Conservation (phyloP, 2,888 invertebrate genomes). For the Chrysodeixis includens region DNA sequence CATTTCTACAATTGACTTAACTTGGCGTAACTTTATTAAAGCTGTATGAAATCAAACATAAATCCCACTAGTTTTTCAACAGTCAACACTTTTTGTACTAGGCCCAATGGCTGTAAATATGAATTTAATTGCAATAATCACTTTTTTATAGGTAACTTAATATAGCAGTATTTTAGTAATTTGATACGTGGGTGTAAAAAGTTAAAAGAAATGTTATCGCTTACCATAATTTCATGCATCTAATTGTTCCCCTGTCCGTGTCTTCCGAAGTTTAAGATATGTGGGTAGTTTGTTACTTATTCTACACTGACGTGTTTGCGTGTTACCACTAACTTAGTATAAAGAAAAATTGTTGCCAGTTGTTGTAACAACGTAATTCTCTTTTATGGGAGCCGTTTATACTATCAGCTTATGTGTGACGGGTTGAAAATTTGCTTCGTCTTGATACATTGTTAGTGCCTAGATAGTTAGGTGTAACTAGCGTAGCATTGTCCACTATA, state of each 20-base stretch:
- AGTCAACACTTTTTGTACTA: too few relatives aligned
- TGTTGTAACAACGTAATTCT: constrained; percentile 76
- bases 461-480: constrained; percentile 39
- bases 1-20: too few relatives aligned
- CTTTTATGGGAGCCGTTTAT: constrained; percentile 73
- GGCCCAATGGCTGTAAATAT: too few relatives aligned
- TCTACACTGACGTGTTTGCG: constrained; percentile 65
- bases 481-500: constrained; percentile 37
- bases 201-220: background rate
- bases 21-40: too few relatives aligned
- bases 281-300: constrained; percentile 44
- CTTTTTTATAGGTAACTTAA: background rate
- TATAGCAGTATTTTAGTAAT: background rate
- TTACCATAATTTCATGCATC: background rate
- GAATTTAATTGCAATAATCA: too few relatives aligned
- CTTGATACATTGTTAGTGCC: constrained; percentile 60
- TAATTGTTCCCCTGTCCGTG: background rate
- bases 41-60: too few relatives aligned
- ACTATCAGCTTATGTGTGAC: constrained; percentile 68
- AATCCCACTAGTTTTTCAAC: too few relatives aligned
- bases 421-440: constrained; percentile 66
- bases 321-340: constrained; percentile 67
- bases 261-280: constrained; percentile 30
- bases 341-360: constrained; percentile 75
- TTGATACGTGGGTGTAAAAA: background rate